Percentiles rank a stretch among this genome's conserved stretches.
These are phyloP conservation scores for Coccyzus lansbergi DNA, from an alignment of 2,797 vertebrate species.

Conservation along the genomic window DNA sequence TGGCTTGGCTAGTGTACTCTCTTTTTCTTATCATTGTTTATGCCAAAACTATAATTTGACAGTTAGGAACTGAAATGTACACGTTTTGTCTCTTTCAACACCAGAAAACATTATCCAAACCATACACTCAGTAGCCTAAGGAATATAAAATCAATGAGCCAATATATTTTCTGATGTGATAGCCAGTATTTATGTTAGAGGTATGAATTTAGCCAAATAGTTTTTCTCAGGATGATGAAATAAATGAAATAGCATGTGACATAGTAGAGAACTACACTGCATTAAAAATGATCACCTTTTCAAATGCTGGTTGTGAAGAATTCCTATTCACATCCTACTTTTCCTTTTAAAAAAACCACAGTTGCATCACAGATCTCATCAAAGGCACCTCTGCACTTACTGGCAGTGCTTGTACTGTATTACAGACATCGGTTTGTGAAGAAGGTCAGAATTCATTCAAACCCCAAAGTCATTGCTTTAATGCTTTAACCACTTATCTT, in stretches of 20 bases:
- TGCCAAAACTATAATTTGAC: not conserved
- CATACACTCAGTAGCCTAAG: not conserved
- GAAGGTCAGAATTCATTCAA: not conserved
- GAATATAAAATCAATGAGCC: not conserved
- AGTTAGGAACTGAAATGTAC: not conserved
- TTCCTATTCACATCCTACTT: not conserved
- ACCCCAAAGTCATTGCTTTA: not conserved
- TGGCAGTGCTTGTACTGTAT: not conserved
- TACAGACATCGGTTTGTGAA: not conserved
- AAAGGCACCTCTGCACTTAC: not conserved
- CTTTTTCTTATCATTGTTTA: not conserved
- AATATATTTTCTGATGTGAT: not conserved
- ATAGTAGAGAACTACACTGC: not conserved
- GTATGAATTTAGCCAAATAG: not conserved
- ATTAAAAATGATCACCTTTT: not conserved
- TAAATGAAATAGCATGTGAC: not conserved
- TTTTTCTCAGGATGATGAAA: not conserved
- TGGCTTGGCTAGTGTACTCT: not conserved
- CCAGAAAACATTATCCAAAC: not conserved
- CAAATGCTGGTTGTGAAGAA: not conserved
- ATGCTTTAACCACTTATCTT: constrained; percentile 28
- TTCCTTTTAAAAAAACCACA: not conserved
- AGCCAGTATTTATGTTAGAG: not conserved
- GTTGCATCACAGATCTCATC: not conserved
- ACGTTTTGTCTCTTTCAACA: not conserved